Conservation (phyloP, 2,888 invertebrate species). For the Plebejus anna region DNA sequence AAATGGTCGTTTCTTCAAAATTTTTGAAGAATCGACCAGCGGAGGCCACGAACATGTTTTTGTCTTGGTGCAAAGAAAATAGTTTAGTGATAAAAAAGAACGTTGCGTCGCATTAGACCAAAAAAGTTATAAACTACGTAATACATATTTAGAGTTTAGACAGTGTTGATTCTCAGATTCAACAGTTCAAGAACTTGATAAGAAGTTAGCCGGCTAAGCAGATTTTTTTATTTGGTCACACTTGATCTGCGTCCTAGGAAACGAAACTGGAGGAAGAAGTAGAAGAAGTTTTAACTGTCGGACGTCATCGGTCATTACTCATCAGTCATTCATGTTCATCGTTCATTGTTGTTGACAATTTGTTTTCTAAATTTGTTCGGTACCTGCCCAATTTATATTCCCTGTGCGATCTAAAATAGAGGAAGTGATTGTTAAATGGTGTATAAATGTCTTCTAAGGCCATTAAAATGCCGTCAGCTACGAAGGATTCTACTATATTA, state of each 20-base stretch:
- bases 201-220: background rate
- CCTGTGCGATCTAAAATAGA: conserved; percentile 44
- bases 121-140: too few relatives aligned
- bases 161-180: too few relatives aligned
- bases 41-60: too few relatives aligned
- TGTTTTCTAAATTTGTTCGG: conserved; percentile 30
- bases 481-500: conserved; percentile 91
- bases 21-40: too few relatives aligned
- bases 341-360: conserved; percentile 21
- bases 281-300: background rate
- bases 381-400: conserved; percentile 37
- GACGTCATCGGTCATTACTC: background rate
- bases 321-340: too few relatives aligned
- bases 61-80: too few relatives aligned
- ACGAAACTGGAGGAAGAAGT: background rate
- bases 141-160: too few relatives aligned
- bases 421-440: conserved; percentile 60
- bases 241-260: background rate
- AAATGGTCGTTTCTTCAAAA: too few relatives aligned
- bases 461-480: conserved; percentile 85
- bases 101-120: too few relatives aligned
- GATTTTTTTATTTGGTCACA: background rate
- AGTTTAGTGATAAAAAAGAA: too few relatives aligned
- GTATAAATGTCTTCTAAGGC: conserved; percentile 74
- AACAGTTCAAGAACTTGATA: background rate